These are phyloP conservation scores for Palaemon carinicauda DNA, from an alignment of 1,140 invertebrate species.

Conservation along the genomic window DNA sequence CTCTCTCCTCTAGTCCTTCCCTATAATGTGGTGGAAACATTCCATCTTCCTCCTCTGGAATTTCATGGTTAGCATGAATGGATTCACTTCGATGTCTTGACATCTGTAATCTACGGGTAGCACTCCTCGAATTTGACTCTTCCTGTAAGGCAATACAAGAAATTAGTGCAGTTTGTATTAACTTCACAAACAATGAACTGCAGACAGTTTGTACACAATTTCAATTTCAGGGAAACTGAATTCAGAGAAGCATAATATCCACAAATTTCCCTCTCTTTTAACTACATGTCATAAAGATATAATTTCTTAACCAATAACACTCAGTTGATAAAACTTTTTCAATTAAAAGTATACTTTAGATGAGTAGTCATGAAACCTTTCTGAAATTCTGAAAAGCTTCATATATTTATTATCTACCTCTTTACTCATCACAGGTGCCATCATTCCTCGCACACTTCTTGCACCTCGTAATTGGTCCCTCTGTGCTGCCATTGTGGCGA, in stretches of 20 bases:
- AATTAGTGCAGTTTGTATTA: neutral
- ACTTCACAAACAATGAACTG: no score
- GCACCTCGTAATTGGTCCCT: slow-evolving; percentile 51
- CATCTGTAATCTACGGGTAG: slow-evolving; percentile 6
- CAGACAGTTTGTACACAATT: no score
- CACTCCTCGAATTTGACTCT: slow-evolving; percentile 6
- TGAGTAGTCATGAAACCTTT: no score
- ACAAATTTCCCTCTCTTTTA: neutral
- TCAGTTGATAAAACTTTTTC: no score
- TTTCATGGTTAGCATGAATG: slow-evolving; percentile 21
- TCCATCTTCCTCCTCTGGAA: neutral
- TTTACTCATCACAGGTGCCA: slow-evolving; percentile 53
- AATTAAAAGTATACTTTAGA: no score
- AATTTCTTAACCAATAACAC: neutral
- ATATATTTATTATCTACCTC: slow-evolving; percentile 35
- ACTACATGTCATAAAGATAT: neutral
- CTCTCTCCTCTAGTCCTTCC: neutral
- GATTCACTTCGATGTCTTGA: slow-evolving; percentile 36
- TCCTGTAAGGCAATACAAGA: slow-evolving; percentile 12
- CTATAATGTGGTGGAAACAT: neutral
- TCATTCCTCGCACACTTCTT: slow-evolving; percentile 44
- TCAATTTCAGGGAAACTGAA: no score
- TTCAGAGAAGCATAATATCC: no score
- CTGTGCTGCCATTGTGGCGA: slow-evolving; percentile 54
- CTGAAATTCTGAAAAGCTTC: no score